These are phyloP conservation scores for Chalcosyrphus nemorum DNA, from an alignment of 2,888 invertebrate species.

Conservation along the genomic window DNA sequence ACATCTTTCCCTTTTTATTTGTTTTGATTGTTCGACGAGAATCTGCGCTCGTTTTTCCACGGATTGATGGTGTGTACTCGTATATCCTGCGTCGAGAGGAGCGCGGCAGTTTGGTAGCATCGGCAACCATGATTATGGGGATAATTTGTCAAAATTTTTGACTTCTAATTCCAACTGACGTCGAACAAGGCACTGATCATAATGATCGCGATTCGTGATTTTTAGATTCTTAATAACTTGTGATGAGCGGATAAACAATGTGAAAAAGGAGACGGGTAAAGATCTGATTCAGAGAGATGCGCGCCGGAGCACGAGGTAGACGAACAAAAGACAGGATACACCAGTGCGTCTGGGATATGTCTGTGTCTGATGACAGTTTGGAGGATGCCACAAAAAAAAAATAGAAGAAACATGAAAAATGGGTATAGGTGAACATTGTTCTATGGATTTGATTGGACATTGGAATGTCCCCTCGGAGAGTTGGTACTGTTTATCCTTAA, in stretches of 20 bases:
- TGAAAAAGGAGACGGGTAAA: slow-evolving; percentile 63
- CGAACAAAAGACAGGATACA: slow-evolving; percentile 24
- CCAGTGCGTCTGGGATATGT: slow-evolving; percentile 15
- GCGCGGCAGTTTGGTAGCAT: slow-evolving; percentile 40
- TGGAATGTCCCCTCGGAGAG: not conserved
- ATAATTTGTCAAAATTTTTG: slow-evolving; percentile 74
- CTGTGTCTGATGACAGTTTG: slow-evolving; percentile 9
- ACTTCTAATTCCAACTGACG: slow-evolving; percentile 74
- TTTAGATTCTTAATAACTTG: slow-evolving; percentile 72
- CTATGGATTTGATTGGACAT: not conserved
- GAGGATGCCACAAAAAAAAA: not conserved
- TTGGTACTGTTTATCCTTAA: too few relatives aligned
- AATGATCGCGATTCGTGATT: slow-evolving; percentile 73
- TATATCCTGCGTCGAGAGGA: slow-evolving; percentile 44
- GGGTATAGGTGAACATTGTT: not conserved
- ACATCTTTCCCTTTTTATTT: slow-evolving; percentile 62
- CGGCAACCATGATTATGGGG: slow-evolving; percentile 62
- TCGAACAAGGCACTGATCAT: slow-evolving; percentile 72
- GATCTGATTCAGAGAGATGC: slow-evolving; percentile 2
- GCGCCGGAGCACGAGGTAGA: not conserved
- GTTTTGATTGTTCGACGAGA: slow-evolving; percentile 65
- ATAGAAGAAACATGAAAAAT: not conserved
- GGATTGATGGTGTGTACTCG: slow-evolving; percentile 55
- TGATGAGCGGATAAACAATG: slow-evolving; percentile 73
- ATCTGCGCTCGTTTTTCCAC: slow-evolving; percentile 52